Evolutionary conservation across 2,888 invertebrate species (phyloP).

Genomic region (Heteromurus nitidus): DNA sequence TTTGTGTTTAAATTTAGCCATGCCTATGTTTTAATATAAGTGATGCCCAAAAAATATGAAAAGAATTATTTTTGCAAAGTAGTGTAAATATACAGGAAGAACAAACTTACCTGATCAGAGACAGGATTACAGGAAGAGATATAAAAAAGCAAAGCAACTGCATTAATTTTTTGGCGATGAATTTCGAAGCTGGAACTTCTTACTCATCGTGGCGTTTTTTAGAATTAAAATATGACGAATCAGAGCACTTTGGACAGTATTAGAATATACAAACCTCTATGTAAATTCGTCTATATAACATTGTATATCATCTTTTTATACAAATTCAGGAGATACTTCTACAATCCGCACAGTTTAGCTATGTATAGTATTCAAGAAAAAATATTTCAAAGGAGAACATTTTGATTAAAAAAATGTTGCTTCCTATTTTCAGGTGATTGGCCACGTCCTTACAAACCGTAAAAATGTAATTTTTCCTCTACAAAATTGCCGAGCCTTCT

Average conservation of each 20-base stretch:
- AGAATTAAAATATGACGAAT: conserved; percentile 14
- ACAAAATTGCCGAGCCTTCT: too few species aligned
- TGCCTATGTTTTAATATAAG: too few species aligned
- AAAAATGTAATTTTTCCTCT: not conserved
- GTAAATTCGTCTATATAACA: not conserved
- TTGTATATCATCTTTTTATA: not conserved
- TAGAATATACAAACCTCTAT: too few species aligned
- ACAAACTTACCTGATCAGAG: conserved; percentile 57
- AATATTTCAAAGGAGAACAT: not conserved
- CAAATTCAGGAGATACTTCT: not conserved
- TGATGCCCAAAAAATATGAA: not conserved
- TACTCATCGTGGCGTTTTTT: conserved; percentile 45
- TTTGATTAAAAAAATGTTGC: not conserved
- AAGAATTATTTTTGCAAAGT: conserved; percentile 19
- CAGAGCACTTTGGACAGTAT: not conserved
- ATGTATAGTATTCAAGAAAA: not conserved
- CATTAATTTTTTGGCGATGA: conserved; percentile 36
- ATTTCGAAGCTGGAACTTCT: conserved; percentile 51
- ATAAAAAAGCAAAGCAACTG: too few species aligned
- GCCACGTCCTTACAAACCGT: not conserved
- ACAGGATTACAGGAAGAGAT: too few species aligned
- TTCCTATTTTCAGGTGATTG: not conserved
- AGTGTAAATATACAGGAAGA: not conserved
- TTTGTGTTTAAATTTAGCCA: too few species aligned
- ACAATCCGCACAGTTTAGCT: not conserved